These are phyloP conservation scores for Trematocara zebra DNA, from an alignment of 2,113 vertebrate genomes.

Conservation along the genomic window DNA sequence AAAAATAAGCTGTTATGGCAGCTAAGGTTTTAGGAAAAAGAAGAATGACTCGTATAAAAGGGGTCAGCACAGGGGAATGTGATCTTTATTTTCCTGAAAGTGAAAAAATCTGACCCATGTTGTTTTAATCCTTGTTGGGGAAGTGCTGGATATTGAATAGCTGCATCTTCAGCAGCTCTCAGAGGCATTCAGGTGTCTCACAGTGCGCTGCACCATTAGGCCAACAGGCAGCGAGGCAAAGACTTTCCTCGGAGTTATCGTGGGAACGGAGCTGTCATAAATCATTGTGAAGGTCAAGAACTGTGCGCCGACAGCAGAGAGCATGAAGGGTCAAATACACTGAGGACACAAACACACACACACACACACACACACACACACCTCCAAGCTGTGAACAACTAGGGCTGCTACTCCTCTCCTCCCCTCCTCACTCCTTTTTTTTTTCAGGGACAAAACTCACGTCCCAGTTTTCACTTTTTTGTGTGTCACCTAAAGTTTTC, in stretches of 20 bases:
- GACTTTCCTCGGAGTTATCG: background rate
- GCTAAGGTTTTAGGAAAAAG: background rate
- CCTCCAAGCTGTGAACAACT: conserved; percentile 31
- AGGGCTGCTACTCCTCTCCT: background rate
- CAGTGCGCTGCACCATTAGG: background rate
- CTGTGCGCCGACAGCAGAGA: conserved; percentile 9
- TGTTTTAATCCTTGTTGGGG: background rate
- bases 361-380: background rate
- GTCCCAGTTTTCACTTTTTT: conserved; percentile 60
- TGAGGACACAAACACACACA: background rate
- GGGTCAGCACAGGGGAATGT: background rate
- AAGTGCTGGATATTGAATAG: background rate
- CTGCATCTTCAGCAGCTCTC: background rate
- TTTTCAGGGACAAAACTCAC: background rate
- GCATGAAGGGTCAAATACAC: conserved; percentile 27
- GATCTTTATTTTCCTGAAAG: background rate
- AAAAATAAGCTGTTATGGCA: background rate
- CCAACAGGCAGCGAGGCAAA: background rate
- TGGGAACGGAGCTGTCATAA: conserved; percentile 26
- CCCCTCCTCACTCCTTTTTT: background rate
- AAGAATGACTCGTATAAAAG: background rate
- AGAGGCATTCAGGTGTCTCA: background rate
- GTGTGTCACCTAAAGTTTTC: conserved; percentile 60
- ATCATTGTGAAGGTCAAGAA: conserved; percentile 49
- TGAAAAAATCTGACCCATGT: background rate